A percentile compares a stretch with the other conserved stretches of the same genome.
phyloP scores from a whole-genome alignment of 30 jellyfish, hydroid and myxozoan species.

The Hydractinia symbiolongicarpus region DNA sequence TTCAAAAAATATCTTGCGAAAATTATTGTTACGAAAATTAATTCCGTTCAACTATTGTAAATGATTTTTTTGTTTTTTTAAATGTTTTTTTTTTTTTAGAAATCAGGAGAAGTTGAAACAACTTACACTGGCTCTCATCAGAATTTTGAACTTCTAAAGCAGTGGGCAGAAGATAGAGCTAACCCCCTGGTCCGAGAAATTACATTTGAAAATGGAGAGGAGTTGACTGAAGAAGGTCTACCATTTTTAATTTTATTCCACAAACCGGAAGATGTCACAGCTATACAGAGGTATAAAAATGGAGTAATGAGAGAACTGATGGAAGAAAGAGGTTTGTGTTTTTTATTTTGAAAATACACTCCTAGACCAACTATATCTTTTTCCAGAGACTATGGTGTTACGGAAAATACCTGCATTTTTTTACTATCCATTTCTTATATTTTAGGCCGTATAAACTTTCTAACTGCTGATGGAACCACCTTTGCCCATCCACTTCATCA shows the following conservation, averaged over 20 bases:
- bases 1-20: too few species aligned
- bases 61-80: too few species aligned
- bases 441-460: slow-evolving; percentile 69
- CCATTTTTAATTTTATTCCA: slow-evolving; percentile 92
- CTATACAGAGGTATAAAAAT: slow-evolving; percentile 56
- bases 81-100: slow-evolving; percentile 26
- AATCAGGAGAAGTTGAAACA: slow-evolving; percentile 72
- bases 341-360: not conserved
- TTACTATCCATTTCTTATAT: not conserved
- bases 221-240: slow-evolving; percentile 95
- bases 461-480: slow-evolving; percentile 88
- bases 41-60: too few species aligned
- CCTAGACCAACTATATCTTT: too few species aligned
- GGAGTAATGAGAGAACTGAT: slow-evolving; percentile 66
- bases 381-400: too few species aligned
- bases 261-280: slow-evolving; percentile 60
- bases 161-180: slow-evolving; percentile 93
- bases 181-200: slow-evolving; percentile 89
- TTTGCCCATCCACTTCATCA: slow-evolving; percentile 95
- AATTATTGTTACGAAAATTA: too few species aligned
- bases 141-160: slow-evolving; percentile 46
- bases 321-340: slow-evolving; percentile 64
- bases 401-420: too few species aligned
- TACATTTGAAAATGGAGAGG: slow-evolving; percentile 98
- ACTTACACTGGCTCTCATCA: slow-evolving; percentile 53